Evolutionary conservation across 2,888 invertebrate genomes (phyloP).

Genomic region (Disparrhopalites patrizii): DNA sequence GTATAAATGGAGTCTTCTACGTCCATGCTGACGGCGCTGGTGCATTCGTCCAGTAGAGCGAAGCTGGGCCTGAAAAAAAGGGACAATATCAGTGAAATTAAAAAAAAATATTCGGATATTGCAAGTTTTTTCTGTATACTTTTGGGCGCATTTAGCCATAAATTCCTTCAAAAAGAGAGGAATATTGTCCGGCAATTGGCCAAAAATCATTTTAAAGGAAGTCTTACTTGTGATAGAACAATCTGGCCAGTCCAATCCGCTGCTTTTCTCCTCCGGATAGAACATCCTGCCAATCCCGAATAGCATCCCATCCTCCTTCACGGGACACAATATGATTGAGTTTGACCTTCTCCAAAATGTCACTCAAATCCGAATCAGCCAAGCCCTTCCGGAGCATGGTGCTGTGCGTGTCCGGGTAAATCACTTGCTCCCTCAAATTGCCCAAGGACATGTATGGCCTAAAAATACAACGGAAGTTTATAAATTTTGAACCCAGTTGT

Average conservation of each 20-base stretch:
- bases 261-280: conserved; percentile 96
- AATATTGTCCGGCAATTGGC: too few relatives aligned
- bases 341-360: conserved; percentile 74
- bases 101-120: background rate
- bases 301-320: conserved; percentile 78
- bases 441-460: conserved; percentile 94
- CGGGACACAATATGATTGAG: conserved; percentile 74
- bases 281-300: conserved; percentile 93
- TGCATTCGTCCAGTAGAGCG: conserved; percentile 91
- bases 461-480: too few relatives aligned
- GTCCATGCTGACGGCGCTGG: conserved; percentile 92
- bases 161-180: background rate
- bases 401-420: conserved; percentile 81
- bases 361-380: conserved; percentile 65
- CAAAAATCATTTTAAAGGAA: too few relatives aligned
- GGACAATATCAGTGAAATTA: too few relatives aligned
- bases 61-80: conserved; percentile 71
- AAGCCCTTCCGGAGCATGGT: conserved; percentile 67
- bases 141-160: background rate
- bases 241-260: conserved; percentile 86
- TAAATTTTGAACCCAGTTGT: too few relatives aligned
- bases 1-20: conserved; percentile 87
- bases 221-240: conserved; percentile 86
- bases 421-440: conserved; percentile 88
- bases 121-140: too few relatives aligned